These are phyloP conservation scores for Aphis gossypii DNA, from an alignment of 1,140 invertebrate species.

Conservation along the genomic window DNA sequence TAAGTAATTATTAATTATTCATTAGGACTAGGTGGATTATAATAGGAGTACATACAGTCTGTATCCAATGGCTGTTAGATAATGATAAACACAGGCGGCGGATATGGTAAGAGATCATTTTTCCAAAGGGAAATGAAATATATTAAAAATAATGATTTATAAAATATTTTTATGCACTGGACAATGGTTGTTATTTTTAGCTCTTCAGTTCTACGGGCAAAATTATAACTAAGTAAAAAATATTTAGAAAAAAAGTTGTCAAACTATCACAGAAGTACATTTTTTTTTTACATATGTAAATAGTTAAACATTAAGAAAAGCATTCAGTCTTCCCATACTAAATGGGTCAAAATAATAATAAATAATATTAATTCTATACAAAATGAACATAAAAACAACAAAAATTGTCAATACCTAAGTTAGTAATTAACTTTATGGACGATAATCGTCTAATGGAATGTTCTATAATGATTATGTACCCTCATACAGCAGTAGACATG, in stretches of 20 bases:
- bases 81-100: conserved; percentile 22
- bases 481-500: conserved; percentile 54
- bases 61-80: background rate
- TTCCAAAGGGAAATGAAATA: conserved; percentile 21
- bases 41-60: background rate
- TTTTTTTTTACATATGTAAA: conserved; percentile 38
- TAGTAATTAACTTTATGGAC: background rate
- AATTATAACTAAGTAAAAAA: conserved; percentile 35
- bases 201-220: background rate
- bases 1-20: background rate
- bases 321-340: conserved; percentile 44
- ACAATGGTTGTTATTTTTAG: background rate
- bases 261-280: conserved; percentile 49
- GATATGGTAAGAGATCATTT: conserved; percentile 52
- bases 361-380: conserved; percentile 36
- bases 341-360: conserved; percentile 37
- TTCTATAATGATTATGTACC: background rate
- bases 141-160: background rate
- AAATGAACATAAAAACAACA: conserved; percentile 5
- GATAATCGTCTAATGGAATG: conserved; percentile 40
- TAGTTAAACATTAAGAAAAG: conserved; percentile 34
- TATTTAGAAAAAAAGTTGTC: conserved; percentile 40
- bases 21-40: conserved; percentile 5
- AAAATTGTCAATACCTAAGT: conserved; percentile 6
- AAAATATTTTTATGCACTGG: conserved; percentile 20